Base-by-base conservation (phyloP, 2,797 vertebrate genomes). In the Tiaroga cobitis region DNA sequence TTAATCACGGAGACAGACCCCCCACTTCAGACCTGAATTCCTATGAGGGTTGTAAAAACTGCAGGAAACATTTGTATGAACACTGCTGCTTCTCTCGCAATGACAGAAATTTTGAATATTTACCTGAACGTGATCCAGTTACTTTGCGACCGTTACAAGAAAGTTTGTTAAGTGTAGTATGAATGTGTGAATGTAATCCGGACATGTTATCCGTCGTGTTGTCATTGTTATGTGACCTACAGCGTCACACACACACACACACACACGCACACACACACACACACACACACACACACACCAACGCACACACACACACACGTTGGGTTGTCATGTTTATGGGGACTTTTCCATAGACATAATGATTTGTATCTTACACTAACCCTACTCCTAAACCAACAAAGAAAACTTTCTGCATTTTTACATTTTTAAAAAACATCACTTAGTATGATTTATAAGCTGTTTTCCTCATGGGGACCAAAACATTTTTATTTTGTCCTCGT, bases 1-100 rank as follows among this genome's bases (percentile, higher is more conserved):
- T 84, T 84, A 68, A 84, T 84, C 82, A 67, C 2, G 39, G 82
- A 77, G 43, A 65, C 73, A 77, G 63, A 65, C 81, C 56, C 70
- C 70, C 46, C 73, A 83, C 61, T 77, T 76, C 72, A 56, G 73
- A 68, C 61, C 73, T 41, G 41, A 75, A 83, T 65, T 75, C 72
- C 59, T 37, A 4, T 8, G 39, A 75, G 81, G 39, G 21, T 49
- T 83, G 69, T 82, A 83, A 67, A 75, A 65, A 75, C 70, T 39
- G 43, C 32, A 75, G 56, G 43, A 75, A 74, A 65, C 59, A 51
- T 49, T 75, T 82, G 81, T 74, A 34, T 74, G 26, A 73, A 61
- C 54, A 56, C n/a, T 29, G 37, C 21, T 73, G 37, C 21, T 73
- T 32, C 37, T 61, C 1, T 24, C 8, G 24, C 39, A 74, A 63